Evolutionary conservation across 2,797 vertebrate species (phyloP), one percentile per base, ranked within the genome.

Genomic region (Emydoidea blandingii): DNA sequence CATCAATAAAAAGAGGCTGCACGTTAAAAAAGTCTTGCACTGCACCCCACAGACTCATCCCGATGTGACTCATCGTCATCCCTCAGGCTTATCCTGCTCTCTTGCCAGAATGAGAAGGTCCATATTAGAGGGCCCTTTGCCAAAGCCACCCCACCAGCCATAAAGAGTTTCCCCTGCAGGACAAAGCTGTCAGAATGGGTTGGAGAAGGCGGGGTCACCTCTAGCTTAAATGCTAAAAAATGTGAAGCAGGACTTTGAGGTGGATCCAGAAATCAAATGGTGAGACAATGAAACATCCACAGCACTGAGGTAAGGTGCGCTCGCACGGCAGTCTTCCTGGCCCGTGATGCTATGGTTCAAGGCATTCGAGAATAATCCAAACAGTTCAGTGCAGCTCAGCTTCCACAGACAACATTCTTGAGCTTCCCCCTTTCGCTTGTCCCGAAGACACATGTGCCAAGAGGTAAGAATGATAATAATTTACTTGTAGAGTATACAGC

Each of bases 31-130:
- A 29, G 92, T 5, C 47, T 49, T 1, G 1, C 90, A 79, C 44
- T 18, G 25, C 14, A 6, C 12, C 84, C 68, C 84, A 86, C 5
- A 47, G 29, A 31, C 23, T 86, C 27, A 79, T 16, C 50, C 86
- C 88, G 74, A 74, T 79, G 53, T 12, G 57, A 37, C 72, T 95
- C 83, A 47, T 44, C 85, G 25, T 74, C 54, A 16, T 72, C 44
- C 89, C 47, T 18, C 74, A 62, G 57, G 16, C 12, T 90, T 53
- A 52, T 34, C 76, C 47, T 25, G 21, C 74, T 57, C 31, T 79
- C 88, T 83, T 74, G 52, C 50, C 9, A 18, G 47, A n/a, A 4
- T 52, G 37, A 89, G 53, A 86, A 15, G n/a, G 14, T 21, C 34
- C 50, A 16, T 50, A 37, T 47, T 25, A 76, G 57, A 0, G 6